Evolutionary conservation across 2,797 vertebrate species (phyloP).

Genomic region (Hyperoplus lanceolatus): DNA sequence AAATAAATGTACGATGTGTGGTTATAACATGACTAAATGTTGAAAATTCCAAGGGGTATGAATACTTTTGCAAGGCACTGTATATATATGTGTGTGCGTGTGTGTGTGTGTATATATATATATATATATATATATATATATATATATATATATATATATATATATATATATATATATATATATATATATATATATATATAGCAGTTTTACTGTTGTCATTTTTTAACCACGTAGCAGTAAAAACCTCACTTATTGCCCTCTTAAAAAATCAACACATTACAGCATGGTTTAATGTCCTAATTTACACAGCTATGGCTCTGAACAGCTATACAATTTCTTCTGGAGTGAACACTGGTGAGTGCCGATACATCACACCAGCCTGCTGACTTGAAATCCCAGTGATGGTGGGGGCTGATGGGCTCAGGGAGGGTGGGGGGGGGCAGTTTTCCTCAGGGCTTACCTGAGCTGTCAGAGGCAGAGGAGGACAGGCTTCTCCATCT

Average conservation of each 20-base stretch:
- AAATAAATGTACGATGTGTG: too few species aligned
- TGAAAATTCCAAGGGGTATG: too few species aligned
- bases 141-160: too few species aligned
- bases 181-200: too few species aligned
- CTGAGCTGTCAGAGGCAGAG: slow-evolving; percentile 68
- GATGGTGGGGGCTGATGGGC: slow-evolving; percentile 56
- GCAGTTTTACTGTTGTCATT: slow-evolving; percentile 11
- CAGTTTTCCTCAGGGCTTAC: slow-evolving; percentile 74
- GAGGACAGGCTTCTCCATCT: slow-evolving; percentile 78
- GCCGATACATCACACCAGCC: slow-evolving; percentile 63
- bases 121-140: too few species aligned
- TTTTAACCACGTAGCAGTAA: slow-evolving; percentile 39
- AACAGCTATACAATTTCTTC: slow-evolving; percentile 46
- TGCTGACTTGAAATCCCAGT: slow-evolving; percentile 55
- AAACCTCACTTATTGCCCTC: slow-evolving; percentile 35
- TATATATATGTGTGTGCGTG: too few species aligned
- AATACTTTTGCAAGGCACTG: too few species aligned
- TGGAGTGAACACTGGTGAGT: slow-evolving; percentile 35
- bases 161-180: too few species aligned
- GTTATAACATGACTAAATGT: too few species aligned
- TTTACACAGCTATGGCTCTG: slow-evolving; percentile 51
- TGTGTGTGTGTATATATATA: too few species aligned
- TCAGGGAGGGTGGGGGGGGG: slow-evolving; percentile 16
- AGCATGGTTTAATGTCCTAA: slow-evolving; percentile 56
- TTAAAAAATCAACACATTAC: slow-evolving; percentile 31